Percentiles rank a stretch among this genome's conserved stretches.
Evolutionary conservation across 2,797 vertebrate species (phyloP).

Genomic region (Lophius americanus): DNA sequence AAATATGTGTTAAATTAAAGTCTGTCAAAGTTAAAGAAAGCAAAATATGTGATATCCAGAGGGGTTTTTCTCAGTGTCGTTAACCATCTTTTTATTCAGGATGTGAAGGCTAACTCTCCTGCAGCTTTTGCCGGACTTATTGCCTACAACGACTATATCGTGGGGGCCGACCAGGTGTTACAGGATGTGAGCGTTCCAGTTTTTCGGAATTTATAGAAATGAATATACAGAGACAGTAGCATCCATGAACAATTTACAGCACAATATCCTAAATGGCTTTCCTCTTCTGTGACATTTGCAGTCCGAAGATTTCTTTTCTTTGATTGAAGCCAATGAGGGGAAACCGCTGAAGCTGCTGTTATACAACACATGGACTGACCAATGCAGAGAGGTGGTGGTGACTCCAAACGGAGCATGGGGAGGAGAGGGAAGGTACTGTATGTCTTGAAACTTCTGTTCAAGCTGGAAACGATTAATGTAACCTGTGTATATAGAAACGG

Average conservation of each 20-base stretch:
- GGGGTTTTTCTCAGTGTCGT: not conserved
- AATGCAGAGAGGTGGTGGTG: conserved; percentile 91
- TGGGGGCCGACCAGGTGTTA: conserved; percentile 95
- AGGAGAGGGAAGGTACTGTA: conserved; percentile 91
- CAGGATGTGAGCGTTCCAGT: conserved; percentile 85
- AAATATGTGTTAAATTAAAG: not conserved
- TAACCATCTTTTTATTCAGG: conserved; percentile 70
- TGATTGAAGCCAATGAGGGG: conserved; percentile 92
- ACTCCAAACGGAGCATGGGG: conserved; percentile 97
- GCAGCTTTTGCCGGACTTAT: conserved; percentile 88
- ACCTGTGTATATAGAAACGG: not conserved
- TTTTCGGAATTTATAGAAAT: not conserved
- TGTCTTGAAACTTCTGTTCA: not conserved
- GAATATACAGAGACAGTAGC: not conserved
- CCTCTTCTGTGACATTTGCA: conserved; percentile 48
- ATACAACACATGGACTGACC: conserved; percentile 88
- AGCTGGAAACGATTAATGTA: too few relatives aligned
- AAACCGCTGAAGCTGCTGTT: conserved; percentile 93
- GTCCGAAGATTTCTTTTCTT: conserved; percentile 95
- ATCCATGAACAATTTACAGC: not conserved
- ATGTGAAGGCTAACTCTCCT: conserved; percentile 89
- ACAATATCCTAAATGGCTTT: not conserved
- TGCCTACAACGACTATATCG: conserved; percentile 88
- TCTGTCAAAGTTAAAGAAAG: too few relatives aligned
- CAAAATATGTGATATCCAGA: not conserved